Conservation (phyloP, 92 coral and sea anemone genomes). For the Heteractis magnifica region DNA sequence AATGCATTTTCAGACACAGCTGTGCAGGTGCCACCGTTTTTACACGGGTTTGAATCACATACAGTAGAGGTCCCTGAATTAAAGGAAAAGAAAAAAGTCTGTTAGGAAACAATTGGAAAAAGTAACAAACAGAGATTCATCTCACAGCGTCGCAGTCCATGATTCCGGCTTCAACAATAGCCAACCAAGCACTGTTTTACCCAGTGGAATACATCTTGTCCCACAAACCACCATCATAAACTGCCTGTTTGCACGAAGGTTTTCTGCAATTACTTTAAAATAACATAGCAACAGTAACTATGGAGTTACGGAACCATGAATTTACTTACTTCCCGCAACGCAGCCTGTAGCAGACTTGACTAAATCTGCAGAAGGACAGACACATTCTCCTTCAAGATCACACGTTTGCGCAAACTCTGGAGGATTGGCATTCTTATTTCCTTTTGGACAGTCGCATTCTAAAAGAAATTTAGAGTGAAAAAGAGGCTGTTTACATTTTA, state of each 20-base stretch:
- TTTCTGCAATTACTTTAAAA: not conserved
- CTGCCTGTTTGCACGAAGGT: too few relatives aligned
- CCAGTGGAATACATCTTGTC: too few relatives aligned
- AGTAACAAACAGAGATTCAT: not conserved
- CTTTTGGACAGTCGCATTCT: slow-evolving; percentile 82
- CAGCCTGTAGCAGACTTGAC: slow-evolving; percentile 44
- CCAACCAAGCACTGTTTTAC: too few relatives aligned
- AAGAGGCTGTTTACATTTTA: not conserved
- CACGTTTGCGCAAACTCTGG: slow-evolving; percentile 67
- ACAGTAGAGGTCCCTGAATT: slow-evolving; percentile 31
- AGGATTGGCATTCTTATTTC: slow-evolving; percentile 55
- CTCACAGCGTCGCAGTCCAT: too few relatives aligned
- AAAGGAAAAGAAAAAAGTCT: not conserved
- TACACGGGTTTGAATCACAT: slow-evolving; percentile 72
- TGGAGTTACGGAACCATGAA: not conserved
- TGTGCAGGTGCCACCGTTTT: slow-evolving; percentile 84
- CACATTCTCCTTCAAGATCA: slow-evolving; percentile 61
- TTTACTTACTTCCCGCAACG: slow-evolving; percentile 42
- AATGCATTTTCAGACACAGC: slow-evolving; percentile 16
- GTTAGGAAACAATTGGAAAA: not conserved
- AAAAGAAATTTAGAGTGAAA: not conserved
- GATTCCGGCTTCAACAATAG: too few relatives aligned
- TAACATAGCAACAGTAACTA: not conserved
- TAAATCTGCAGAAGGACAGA: slow-evolving; percentile 44
- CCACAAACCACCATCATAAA: too few relatives aligned